These are phyloP conservation scores for Drosophila ficusphila DNA, from an alignment of 1,140 invertebrate genomes.

Conservation along the genomic window DNA sequence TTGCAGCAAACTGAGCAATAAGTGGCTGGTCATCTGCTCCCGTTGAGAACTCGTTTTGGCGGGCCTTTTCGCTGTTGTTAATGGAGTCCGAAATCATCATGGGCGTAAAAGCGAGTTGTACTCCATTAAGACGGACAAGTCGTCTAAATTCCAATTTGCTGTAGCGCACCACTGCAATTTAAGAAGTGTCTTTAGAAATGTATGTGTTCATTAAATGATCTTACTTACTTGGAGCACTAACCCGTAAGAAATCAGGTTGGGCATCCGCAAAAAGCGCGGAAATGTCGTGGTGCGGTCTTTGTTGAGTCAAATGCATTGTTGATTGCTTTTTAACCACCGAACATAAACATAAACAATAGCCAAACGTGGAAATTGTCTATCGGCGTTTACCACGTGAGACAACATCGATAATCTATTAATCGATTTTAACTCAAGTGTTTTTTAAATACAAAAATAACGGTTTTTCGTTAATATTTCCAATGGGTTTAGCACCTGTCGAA, in stretches of 20 bases:
- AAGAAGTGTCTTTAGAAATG: not conserved
- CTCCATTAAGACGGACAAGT: slow-evolving; percentile 88
- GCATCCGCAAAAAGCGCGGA: slow-evolving; percentile 88
- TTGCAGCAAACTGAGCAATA: slow-evolving; percentile 97
- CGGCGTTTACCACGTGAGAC: not conserved
- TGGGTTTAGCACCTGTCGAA: too few species aligned
- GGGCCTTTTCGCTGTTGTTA: slow-evolving; percentile 93
- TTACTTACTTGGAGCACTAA: slow-evolving; percentile 91
- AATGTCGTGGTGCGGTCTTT: slow-evolving; percentile 84
- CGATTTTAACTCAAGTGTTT: not conserved
- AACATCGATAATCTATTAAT: not conserved
- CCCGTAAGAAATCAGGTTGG: slow-evolving; percentile 86
- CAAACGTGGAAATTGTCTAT: slow-evolving; percentile 13
- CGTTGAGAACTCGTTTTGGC: slow-evolving; percentile 95
- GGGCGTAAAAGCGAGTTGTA: slow-evolving; percentile 96
- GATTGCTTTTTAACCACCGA: not conserved
- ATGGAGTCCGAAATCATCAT: slow-evolving; percentile 99
- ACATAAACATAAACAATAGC: slow-evolving; percentile 3
- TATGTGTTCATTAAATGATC: not conserved
- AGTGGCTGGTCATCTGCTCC: slow-evolving; percentile 91
- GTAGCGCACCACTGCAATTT: slow-evolving; percentile 93
- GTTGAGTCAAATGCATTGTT: slow-evolving; percentile 46
- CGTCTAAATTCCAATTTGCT: slow-evolving; percentile 88
- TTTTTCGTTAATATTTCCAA: not conserved
- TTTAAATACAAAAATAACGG: not conserved